Evolutionary conservation across 2,888 invertebrate species (phyloP).

Genomic region (Catocala sponsa): DNA sequence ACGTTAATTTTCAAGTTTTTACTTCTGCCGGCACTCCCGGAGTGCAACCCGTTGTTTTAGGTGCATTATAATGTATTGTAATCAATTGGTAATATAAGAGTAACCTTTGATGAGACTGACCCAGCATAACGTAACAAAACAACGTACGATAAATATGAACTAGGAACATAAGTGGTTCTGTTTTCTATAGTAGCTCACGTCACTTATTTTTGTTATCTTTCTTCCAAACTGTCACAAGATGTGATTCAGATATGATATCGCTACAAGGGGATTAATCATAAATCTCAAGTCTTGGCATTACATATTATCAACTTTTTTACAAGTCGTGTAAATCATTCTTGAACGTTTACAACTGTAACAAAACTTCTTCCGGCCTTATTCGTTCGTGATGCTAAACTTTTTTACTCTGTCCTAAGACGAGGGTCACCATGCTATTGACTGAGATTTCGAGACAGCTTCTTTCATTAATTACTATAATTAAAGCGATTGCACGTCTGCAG

Average conservation of each 20-base stretch:
- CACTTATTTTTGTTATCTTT: slow-evolving; percentile 30
- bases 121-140: no score
- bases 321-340: slow-evolving; percentile 80
- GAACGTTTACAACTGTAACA: slow-evolving; percentile 78
- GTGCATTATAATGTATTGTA: no score
- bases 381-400: slow-evolving; percentile 65
- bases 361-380: slow-evolving; percentile 71
- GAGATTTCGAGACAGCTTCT: not conserved
- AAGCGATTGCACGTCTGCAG: no score
- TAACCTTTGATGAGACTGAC: no score
- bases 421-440: slow-evolving; percentile 20
- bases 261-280: slow-evolving; percentile 58
- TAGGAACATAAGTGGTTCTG: not conserved
- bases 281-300: slow-evolving; percentile 53
- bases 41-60: no score
- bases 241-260: slow-evolving; percentile 37
- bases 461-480: not conserved
- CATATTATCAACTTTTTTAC: slow-evolving; percentile 70
- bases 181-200: not conserved
- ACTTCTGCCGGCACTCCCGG: no score
- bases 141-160: no score
- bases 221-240: slow-evolving; percentile 40
- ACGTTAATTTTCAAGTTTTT: no score
- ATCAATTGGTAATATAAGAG: no score
- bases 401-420: slow-evolving; percentile 57